Percentiles rank a stretch among this genome's conserved stretches.
Conservation (phyloP, 2,797 vertebrate species). For the Oceanodroma leucorhoa region DNA sequence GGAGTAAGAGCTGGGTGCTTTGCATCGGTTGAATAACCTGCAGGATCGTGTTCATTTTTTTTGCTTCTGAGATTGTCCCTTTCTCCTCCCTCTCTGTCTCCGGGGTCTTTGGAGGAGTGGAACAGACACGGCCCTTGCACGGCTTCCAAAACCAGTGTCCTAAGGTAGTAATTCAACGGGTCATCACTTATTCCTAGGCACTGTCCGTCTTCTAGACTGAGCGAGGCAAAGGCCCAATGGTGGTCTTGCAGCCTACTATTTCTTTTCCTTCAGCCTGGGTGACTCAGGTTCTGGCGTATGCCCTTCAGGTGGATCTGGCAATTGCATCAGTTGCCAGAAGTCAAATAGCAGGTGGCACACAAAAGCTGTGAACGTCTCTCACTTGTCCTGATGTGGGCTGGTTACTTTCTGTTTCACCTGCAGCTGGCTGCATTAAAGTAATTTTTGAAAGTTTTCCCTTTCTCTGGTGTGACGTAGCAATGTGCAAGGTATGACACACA, state of each 20-base stretch:
- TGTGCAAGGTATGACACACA: neutral
- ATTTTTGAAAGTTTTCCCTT: neutral
- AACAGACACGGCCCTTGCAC: neutral
- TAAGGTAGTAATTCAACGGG: neutral
- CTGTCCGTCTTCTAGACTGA: neutral
- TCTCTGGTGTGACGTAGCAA: neutral
- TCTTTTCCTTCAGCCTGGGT: neutral
- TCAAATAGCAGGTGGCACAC: neutral
- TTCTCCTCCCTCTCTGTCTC: neutral
- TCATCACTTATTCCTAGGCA: neutral
- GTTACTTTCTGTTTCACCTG: neutral
- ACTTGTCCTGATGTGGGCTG: neutral
- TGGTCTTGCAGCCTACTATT: neutral
- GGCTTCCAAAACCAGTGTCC: neutral
- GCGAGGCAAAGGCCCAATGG: neutral
- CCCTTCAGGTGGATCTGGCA: neutral
- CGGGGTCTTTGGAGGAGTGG: neutral
- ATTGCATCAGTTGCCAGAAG: neutral
- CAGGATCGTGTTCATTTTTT: neutral
- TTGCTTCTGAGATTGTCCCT: neutral
- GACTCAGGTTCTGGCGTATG: neutral
- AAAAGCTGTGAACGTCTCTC: neutral
- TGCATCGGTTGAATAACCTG: neutral
- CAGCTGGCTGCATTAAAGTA: neutral
- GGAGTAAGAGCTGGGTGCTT: neutral